A percentile compares a stretch with the other conserved stretches of the same genome.
Evolutionary conservation across 2,888 invertebrate genomes (phyloP).

Genomic region (Glyphotaelius pellucidus): DNA sequence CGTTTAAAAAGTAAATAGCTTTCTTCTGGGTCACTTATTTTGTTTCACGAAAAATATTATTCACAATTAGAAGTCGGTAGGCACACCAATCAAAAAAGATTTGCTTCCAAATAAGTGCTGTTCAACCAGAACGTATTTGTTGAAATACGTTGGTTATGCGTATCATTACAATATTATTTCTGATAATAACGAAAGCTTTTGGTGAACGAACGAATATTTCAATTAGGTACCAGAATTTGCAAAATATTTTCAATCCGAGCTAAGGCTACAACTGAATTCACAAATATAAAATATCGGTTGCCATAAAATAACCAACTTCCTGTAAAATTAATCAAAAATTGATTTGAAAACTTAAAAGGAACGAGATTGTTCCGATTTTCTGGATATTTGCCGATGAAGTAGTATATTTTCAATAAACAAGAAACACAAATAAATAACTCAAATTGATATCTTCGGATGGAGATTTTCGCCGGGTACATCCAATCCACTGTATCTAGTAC

Average conservation of each 20-base stretch:
- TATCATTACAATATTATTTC: no score
- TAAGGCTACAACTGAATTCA: not conserved
- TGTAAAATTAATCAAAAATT: slow-evolving; percentile 21
- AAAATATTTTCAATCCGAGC: not conserved
- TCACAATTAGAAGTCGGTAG: no score
- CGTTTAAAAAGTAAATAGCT: no score
- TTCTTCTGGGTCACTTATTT: no score
- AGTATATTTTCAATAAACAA: slow-evolving; percentile 27
- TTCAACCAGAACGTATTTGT: no score
- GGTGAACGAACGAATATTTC: no score
- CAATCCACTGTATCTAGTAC: not conserved
- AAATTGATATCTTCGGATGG: slow-evolving; percentile 38
- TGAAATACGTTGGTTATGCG: no score
- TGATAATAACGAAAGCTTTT: no score
- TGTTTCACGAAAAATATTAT: no score
- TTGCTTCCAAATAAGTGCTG: no score
- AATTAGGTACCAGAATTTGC: no score
- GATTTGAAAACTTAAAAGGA: slow-evolving; percentile 4
- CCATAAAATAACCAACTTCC: not conserved
- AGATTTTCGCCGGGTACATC: slow-evolving; percentile 6
- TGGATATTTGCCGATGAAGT: slow-evolving; percentile 14
- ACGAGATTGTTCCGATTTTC: not conserved
- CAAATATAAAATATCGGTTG: not conserved
- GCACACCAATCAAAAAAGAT: no score
- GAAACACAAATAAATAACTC: slow-evolving; percentile 43